A percentile compares a stretch with the other conserved stretches of the same genome.
These are phyloP conservation scores for Vireo altiloquus DNA, from an alignment of 2,113 vertebrate species.

Conservation along the genomic window DNA sequence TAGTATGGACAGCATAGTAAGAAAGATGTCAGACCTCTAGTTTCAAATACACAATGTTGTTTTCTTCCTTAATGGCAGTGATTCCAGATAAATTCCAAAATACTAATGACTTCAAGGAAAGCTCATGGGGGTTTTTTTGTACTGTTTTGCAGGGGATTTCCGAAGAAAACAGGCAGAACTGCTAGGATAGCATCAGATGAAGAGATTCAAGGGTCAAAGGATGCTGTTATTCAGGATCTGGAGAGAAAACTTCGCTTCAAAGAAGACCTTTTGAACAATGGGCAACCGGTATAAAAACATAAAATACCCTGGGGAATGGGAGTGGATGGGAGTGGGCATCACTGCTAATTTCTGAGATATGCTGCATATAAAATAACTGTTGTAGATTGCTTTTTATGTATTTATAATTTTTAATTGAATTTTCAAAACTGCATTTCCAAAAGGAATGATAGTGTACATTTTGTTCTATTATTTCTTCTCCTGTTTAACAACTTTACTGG, in stretches of 20 bases:
- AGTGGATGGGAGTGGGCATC: not conserved
- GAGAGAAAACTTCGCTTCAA: slow-evolving; percentile 98
- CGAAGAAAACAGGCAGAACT: slow-evolving; percentile 83
- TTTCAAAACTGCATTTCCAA: not conserved
- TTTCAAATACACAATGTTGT: not conserved
- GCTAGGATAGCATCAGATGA: slow-evolving; percentile 87
- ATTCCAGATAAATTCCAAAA: not conserved
- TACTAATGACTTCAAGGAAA: not conserved
- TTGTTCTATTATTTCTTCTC: not conserved
- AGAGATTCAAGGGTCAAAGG: slow-evolving; percentile 96
- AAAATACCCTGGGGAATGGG: not conserved
- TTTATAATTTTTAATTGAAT: not conserved
- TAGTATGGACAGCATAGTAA: not conserved
- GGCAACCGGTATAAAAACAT: slow-evolving; percentile 78
- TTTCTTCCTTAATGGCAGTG: not conserved
- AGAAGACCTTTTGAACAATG: slow-evolving; percentile 93
- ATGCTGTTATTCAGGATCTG: slow-evolving; percentile 96
- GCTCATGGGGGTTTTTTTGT: not conserved
- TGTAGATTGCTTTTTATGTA: not conserved
- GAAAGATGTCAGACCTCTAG: not conserved
- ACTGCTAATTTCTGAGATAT: not conserved
- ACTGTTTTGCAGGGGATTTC: slow-evolving; percentile 80
- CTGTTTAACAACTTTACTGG: not conserved
- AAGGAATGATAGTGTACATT: not conserved
- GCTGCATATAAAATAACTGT: not conserved